Evolutionary conservation across 2,797 vertebrate species (phyloP).

Genomic region (Pygocentrus nattereri): DNA sequence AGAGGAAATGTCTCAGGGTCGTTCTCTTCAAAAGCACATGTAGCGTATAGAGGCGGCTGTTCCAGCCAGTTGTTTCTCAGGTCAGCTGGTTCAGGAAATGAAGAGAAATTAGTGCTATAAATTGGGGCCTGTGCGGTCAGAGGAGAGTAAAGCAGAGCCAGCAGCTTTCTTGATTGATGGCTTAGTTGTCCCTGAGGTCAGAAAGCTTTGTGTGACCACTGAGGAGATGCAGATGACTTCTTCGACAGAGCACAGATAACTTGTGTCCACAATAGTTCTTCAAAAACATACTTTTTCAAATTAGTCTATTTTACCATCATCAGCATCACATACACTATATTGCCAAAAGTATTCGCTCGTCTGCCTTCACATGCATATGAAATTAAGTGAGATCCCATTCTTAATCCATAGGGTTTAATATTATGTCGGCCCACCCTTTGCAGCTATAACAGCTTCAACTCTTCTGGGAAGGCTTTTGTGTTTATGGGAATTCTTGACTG

Average conservation of each 20-base stretch:
- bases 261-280: too few species aligned
- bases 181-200: conserved; percentile 4
- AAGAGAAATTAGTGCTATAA: conserved; percentile 18
- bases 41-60: background rate
- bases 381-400: too few species aligned
- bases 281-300: too few species aligned
- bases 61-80: background rate
- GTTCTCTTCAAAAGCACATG: conserved; percentile 9
- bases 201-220: background rate
- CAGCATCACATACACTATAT: too few species aligned
- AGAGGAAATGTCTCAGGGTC: conserved; percentile 14
- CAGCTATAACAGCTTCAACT: too few species aligned
- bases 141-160: conserved; percentile 1
- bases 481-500: too few species aligned
- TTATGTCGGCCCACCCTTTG: too few species aligned
- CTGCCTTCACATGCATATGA: too few species aligned
- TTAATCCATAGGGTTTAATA: too few species aligned
- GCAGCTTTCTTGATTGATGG: conserved; percentile 18
- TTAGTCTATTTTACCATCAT: too few species aligned
- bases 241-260: background rate
- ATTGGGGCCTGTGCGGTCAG: conserved; percentile 5
- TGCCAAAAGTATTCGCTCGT: too few species aligned
- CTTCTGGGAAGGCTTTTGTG: too few species aligned
- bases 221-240: conserved; percentile 4
- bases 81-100: conserved; percentile 8